Conservation (phyloP, 2,888 invertebrate genomes). For the Tryphoninae sp. region DNA sequence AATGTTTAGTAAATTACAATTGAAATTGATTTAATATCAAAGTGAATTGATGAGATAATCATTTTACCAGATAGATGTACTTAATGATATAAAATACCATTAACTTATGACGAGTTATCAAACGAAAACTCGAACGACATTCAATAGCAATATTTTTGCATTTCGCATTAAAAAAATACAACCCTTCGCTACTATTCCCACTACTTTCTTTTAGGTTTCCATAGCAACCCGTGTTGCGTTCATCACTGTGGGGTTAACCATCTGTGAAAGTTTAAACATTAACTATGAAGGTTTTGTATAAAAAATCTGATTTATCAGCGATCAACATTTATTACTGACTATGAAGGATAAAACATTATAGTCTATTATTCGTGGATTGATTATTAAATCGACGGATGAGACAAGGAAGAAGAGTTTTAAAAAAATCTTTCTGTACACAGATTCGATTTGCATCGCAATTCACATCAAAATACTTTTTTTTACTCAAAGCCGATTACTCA, state of each 20-base stretch:
- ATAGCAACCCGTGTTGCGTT: slow-evolving; percentile 35
- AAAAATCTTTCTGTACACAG: neutral
- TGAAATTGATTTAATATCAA: no score
- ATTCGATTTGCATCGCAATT: neutral
- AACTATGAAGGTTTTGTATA: neutral
- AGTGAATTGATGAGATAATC: no score
- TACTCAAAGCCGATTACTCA: neutral
- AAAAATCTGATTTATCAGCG: neutral
- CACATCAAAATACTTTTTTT: neutral
- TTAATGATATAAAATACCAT: neutral
- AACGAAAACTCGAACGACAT: neutral
- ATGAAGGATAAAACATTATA: neutral
- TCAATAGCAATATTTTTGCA: neutral
- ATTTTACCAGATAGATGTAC: no score
- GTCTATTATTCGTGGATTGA: neutral
- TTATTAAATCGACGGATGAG: slow-evolving; percentile 1
- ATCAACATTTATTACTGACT: neutral
- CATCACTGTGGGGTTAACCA: slow-evolving; percentile 29
- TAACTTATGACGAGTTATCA: neutral
- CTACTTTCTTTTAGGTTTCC: slow-evolving; percentile 15
- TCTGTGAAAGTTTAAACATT: slow-evolving; percentile 28
- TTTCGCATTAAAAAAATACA: neutral
- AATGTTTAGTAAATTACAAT: no score
- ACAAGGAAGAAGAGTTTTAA: slow-evolving; percentile 1
- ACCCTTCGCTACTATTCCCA: neutral